Base-by-base conservation (phyloP, 2,888 invertebrate species). In the Cosmia pyralina region DNA sequence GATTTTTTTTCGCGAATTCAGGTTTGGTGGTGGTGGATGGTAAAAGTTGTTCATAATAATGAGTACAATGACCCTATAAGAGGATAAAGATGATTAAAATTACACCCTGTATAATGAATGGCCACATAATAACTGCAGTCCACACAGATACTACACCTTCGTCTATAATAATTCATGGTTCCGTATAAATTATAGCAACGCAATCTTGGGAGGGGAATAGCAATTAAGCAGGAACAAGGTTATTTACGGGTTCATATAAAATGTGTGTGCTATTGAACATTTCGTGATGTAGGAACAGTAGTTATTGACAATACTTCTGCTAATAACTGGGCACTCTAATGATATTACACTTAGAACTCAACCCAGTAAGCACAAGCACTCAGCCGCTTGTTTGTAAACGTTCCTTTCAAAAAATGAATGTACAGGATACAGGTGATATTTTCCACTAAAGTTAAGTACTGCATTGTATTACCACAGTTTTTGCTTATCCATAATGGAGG, bases 111-210 rank as follows among this genome's bases (percentile, higher is more conserved):
- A 70, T 73, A 63, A 81, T 75, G 69, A 79, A 85, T 85, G 63
- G 72, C 72, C 60, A 65, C 74, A 65, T 87, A 88, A 89, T 88
- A 84, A 88, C 86, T 88, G 82, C 88, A 88, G 86, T 85, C 79
- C 86, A 82, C 85, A 83, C 86, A 87, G 88, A 88, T 88, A 85
- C 88, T 85, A 87, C 84, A 88, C 85, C 83, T 86, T 85, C 85
- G 85, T 85, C 84, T 83, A 84, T 90, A 87, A 92, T 94, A 92
- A 92, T 88, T 93, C 92, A 93, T 91, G 72, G 87, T 81, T 76
- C 70, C 84, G 87, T 90, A 91, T 94, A 93, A 93, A 93, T 94
- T 93, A 94, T 90, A 90, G 88, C 88, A 89, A 87, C 89, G 86
- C 90, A 91, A 91, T 92, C 92, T 91, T 91, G 85, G 85, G 77